Evolutionary conservation across 2,113 vertebrate species (phyloP).

Genomic region (Lepus europaeus): DNA sequence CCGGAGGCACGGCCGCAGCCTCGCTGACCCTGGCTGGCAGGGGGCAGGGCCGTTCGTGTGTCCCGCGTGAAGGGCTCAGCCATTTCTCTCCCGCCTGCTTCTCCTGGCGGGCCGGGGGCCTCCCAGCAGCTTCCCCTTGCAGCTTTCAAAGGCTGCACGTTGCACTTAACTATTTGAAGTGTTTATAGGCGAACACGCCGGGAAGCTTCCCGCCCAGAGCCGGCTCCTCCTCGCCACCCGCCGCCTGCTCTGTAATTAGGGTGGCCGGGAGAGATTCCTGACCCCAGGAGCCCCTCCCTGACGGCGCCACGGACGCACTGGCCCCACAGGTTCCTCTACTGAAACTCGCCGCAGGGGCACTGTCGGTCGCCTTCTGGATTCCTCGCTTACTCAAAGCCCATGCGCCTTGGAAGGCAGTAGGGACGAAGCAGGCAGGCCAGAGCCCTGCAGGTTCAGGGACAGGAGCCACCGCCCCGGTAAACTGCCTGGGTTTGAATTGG

Average conservation of each 20-base stretch:
- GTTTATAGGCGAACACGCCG: conserved; percentile 75
- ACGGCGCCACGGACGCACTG: background rate
- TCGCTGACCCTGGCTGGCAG: conserved; percentile 22
- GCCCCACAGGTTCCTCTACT: conserved; percentile 66
- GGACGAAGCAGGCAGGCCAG: background rate
- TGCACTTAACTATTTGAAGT: conserved; percentile 80
- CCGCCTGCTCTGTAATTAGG: conserved; percentile 32
- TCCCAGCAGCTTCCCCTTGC: conserved; percentile 68
- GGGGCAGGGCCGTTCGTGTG: conserved; percentile 50
- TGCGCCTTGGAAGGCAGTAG: background rate
- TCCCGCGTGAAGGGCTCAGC: conserved; percentile 55
- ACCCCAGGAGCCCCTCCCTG: conserved; percentile 33
- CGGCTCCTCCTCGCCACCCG: conserved; percentile 22
- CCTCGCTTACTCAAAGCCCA: background rate
- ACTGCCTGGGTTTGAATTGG: background rate
- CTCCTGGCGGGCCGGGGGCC: conserved; percentile 17
- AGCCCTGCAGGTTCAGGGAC: background rate
- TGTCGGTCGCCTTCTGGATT: conserved; percentile 24
- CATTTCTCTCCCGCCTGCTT: conserved; percentile 56
- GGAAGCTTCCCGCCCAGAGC: conserved; percentile 53
- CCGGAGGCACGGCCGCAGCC: conserved; percentile 66
- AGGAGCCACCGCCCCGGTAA: background rate
- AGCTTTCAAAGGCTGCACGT: conserved; percentile 76
- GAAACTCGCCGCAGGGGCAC: background rate
- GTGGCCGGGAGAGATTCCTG: background rate